Base-by-base conservation (phyloP, 2,888 invertebrate genomes). In the Periphyllus acericola region DNA sequence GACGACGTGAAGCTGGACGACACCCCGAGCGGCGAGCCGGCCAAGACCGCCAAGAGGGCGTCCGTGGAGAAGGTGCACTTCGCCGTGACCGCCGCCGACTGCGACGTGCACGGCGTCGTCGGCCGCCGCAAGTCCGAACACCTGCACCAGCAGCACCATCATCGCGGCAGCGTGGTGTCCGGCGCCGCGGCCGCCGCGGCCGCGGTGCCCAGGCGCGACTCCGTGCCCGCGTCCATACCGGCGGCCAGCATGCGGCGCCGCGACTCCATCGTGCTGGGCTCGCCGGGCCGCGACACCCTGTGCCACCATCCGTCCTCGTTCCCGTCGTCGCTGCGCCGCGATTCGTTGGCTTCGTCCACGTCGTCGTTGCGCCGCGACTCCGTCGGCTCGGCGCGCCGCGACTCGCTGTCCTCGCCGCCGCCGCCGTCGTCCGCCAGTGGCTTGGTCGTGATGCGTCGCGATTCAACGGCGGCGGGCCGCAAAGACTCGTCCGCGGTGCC, bases 261-360 rank as follows among this genome's bases (percentile, higher is more conserved):
- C 75, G 94, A 94, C 89, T 94, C 94, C 11, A 88, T 90, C 36
- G 90, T 90, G 40, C 82, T 90, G 34, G 90, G 90, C 6, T 89
- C 90, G 40, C 83, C 75, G 36, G 55, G 81, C 66, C 88, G 88
- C n/a, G 89, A 89, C n/a, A 81, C 80, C 74, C 79, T 87, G 46
- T 88, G 76, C 29, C 90, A 89, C n/a, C 95, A 95, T 91, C 95
- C 95, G 0, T 95, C 95, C 36, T 93, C 94, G 46, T 96, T 95
- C 91, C 95, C 95, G 80, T 94, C 94, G 90, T 93, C 94, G 74
- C 92, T 95, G 87, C 92, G 95, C 1, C 93, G 94, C 87, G 94
- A 94, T 90, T 93, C 93, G 0, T 91, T 93, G 89, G 93, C 93
- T 0, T 91, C 91, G 0, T 92, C 92, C 1, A 91, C 91, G 89